Conservation (phyloP, 2,888 invertebrate species). For the Drosophila yooni region DNA sequence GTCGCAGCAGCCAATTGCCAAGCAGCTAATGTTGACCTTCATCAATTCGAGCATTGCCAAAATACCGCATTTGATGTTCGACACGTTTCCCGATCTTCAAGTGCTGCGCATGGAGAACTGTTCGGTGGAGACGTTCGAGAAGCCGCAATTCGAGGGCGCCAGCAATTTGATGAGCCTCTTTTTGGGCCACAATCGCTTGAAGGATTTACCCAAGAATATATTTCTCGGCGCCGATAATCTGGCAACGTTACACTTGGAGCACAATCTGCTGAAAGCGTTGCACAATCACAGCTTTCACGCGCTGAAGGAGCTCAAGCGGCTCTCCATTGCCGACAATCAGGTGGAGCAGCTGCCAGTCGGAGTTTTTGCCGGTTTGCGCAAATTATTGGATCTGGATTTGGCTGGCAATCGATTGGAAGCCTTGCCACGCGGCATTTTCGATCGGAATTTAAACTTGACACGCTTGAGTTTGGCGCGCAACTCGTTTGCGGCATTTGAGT, state of each 20-base stretch:
- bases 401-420: conserved; percentile 76
- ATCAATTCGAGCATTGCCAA: conserved; percentile 83
- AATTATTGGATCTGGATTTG: conserved; percentile 77
- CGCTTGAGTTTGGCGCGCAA: conserved; percentile 78
- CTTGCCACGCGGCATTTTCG: conserved; percentile 79
- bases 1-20: conserved; percentile 79
- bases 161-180: conserved; percentile 83
- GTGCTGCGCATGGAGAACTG: conserved; percentile 83
- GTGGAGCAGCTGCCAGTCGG: conserved; percentile 71
- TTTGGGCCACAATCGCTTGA: conserved; percentile 78
- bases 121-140: conserved; percentile 82
- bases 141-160: conserved; percentile 83
- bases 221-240: conserved; percentile 83
- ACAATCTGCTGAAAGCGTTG: conserved; percentile 74
- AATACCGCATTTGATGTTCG: conserved; percentile 83
- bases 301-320: conserved; percentile 80
- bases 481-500: conserved; percentile 79
- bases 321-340: conserved; percentile 79
- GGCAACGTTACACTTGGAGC: conserved; percentile 74
- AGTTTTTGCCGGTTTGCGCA: conserved; percentile 75
- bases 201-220: conserved; percentile 83
- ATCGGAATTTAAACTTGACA: conserved; percentile 79
- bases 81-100: conserved; percentile 83
- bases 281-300: conserved; percentile 82
- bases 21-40: conserved; percentile 80